Evolutionary conservation across 2,797 vertebrate genomes (phyloP), one percentile per base, ranked within the genome.

Genomic region (Neopelma chrysocephalum): DNA sequence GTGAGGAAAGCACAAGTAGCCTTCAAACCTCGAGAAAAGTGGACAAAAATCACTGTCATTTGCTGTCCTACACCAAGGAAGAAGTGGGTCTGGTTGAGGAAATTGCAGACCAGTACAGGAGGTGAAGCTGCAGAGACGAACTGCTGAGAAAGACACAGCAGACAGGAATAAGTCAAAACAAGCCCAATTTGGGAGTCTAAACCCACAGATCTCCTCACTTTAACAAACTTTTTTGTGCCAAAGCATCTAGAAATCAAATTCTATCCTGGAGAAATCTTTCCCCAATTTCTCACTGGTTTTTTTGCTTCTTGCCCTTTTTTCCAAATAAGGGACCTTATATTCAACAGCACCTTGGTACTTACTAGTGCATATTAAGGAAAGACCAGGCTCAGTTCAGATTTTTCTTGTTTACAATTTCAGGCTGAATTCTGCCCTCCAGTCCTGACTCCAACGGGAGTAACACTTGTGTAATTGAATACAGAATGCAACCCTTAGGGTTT

Each of bases 401-500:
- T 92, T 96, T 77, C 81, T 94, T 96, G 91, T 96, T 96, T 97
- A 97, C 86, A 90, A 56, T 95, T 95, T 97, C 86, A 95, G 94
- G 61, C 88, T 96, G 92, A 96, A 94, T 96, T 96, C 90, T 96
- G 91, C 95, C 94, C 96, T 97, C 91, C 89, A 95, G 93, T 92
- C 90, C 68, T 93, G 86, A 89, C 83, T 96, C 92, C 81, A 94
- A 92, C 0, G 69, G 85, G 91, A 96, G 68, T 85, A 95, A 94
- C 78, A 87, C 90, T 96, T 92, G 61, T 90, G 96, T 95, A 96
- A 97, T 94, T 97, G 88, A 96, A 96, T 96, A 93, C 92, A 94
- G 90, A 96, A 93, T 94, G 86, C 77, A 94, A 87, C 92, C 94
- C 95, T 92, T 77, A 96, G 86, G 92, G 91, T 89, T 96, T 95